phyloP scores from a whole-genome alignment of 2,113 vertebrate genomes.

The Polypterus senegalus region DNA sequence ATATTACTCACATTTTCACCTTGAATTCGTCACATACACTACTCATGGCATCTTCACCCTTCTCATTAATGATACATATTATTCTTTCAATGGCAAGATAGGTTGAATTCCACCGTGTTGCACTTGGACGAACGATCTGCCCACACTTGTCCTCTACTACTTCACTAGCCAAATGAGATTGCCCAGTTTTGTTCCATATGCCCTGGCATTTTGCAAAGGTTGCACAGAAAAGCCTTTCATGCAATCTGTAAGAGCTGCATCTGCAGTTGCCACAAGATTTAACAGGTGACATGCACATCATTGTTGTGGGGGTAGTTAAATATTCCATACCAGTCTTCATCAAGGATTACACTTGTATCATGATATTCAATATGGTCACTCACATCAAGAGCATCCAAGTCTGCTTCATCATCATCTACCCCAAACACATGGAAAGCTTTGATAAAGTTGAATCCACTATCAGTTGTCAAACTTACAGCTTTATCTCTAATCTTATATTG shows the following conservation, averaged over 20 bases:
- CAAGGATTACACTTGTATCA: conserved; percentile 4
- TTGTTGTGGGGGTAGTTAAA: conserved; percentile 7
- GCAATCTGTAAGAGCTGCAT: conserved; percentile 4
- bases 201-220: conserved; percentile 7
- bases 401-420: conserved; percentile 5
- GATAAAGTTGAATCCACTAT: conserved; percentile 14
- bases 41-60: conserved; percentile 9
- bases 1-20: conserved; percentile 15
- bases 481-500: conserved; percentile 12
- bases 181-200: background rate
- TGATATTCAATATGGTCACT: conserved; percentile 7
- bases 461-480: conserved; percentile 12
- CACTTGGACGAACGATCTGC: background rate
- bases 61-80: conserved; percentile 2
- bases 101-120: conserved; percentile 9
- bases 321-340: conserved; percentile 10
- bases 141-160: conserved; percentile 2
- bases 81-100: conserved; percentile 1
- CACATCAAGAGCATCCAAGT: conserved; percentile 3
- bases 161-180: conserved; percentile 5
- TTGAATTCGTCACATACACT: conserved; percentile 15
- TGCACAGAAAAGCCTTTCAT: conserved; percentile 3
- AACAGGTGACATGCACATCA: conserved; percentile 13
- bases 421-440: conserved; percentile 16
- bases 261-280: conserved; percentile 7